Evolutionary conservation across 2,113 vertebrate species (phyloP).

Genomic region (Loxodonta africana): DNA sequence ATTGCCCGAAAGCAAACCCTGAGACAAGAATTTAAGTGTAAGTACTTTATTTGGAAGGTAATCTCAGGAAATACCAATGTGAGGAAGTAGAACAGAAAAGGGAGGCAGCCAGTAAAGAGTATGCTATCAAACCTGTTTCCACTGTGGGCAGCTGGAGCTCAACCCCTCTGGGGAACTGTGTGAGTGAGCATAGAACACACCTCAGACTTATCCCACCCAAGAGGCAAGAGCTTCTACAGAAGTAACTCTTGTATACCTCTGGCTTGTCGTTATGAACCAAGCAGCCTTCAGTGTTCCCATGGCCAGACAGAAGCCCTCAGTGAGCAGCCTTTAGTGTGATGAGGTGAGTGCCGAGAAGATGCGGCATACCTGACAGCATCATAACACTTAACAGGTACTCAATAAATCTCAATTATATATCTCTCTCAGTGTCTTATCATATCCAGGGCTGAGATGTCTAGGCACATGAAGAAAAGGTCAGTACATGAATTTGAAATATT

Average conservation of each 20-base stretch:
- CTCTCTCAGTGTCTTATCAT: background rate
- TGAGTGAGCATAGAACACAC: background rate
- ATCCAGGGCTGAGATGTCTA: background rate
- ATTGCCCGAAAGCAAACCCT: background rate
- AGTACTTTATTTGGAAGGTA: background rate
- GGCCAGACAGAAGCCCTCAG: background rate
- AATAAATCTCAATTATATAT: background rate
- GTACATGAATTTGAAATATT: background rate
- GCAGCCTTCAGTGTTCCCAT: too few species aligned
- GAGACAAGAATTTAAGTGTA: background rate
- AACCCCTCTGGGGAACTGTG: background rate
- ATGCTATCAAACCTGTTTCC: background rate
- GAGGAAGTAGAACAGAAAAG: background rate
- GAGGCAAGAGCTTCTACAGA: background rate
- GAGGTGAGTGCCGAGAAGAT: background rate
- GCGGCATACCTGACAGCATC: background rate
- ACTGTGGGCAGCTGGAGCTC: background rate
- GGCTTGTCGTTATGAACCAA: background rate
- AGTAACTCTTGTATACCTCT: background rate
- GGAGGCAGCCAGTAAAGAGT: background rate
- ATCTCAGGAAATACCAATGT: background rate
- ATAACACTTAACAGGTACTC: background rate
- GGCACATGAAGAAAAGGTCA: constrained; percentile 38
- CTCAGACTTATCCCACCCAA: background rate
- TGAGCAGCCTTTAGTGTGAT: background rate